Percentiles rank a stretch among this genome's conserved stretches.
Evolutionary conservation across 2,797 vertebrate species (phyloP).

Genomic region (Eulemur albifrons): DNA sequence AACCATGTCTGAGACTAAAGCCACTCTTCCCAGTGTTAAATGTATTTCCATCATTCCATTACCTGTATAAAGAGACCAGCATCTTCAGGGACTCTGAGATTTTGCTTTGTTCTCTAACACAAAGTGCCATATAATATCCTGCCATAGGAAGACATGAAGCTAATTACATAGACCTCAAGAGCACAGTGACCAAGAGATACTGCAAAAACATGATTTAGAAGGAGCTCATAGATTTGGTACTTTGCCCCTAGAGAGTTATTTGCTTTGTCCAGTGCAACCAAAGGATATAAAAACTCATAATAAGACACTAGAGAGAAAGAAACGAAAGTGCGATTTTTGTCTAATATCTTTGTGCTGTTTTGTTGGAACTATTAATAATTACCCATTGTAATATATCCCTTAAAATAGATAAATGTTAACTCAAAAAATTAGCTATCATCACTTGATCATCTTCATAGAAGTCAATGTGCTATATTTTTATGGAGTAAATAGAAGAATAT

Average conservation of each 20-base stretch:
- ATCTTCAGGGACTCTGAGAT: neutral
- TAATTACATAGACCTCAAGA: neutral
- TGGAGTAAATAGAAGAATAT: neutral
- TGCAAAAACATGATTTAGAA: neutral
- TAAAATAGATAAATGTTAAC: neutral
- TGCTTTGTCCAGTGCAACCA: neutral
- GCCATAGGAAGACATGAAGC: neutral
- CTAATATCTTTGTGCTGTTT: neutral
- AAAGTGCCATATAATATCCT: neutral
- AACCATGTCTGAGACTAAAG: neutral
- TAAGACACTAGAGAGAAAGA: neutral
- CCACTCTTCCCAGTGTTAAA: neutral
- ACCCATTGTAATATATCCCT: neutral
- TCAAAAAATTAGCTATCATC: neutral
- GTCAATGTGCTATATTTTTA: neutral
- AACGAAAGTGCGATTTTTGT: neutral
- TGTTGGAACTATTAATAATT: neutral
- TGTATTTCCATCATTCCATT: neutral
- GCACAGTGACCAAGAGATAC: neutral
- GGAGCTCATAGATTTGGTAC: neutral
- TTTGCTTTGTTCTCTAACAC: neutral
- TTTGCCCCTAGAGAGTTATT: neutral
- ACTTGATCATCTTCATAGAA: neutral
- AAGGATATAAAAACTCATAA: neutral
- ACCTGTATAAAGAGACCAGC: slow-evolving; percentile 29